Base-by-base conservation (phyloP, 1,140 invertebrate species). In the Euwallacea fornicatus region DNA sequence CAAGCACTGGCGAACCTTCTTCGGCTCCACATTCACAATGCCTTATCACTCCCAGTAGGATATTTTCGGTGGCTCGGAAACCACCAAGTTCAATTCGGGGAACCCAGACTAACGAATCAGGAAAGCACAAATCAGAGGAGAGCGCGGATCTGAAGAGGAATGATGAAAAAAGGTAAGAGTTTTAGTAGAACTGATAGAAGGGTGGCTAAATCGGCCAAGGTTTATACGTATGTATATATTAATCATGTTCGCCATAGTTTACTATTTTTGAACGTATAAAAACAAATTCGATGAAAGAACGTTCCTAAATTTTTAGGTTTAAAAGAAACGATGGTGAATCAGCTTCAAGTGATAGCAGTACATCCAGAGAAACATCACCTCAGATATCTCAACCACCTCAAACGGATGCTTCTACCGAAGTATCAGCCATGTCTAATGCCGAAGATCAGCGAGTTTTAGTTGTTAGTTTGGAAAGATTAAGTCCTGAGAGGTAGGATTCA, bases 1-100 rank as follows among this genome's bases (percentile, higher is more conserved):
- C 44, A 21, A 55, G 50, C 50, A 33, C n/a, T 54, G 16, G 42
- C 16, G 15, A 71, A 46, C 54, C 63, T 2, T 43, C 62, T 4
- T 65, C 69, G 59, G 66, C 43, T 3, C 70, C 67, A 6, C 62
- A 66, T 33, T 72, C 74, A 9, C 74, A 75, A 55, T 65, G 60
- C 50, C 59, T 77, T 7, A 69, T 77, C 7, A 75, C 74, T 42
- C 76, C 76, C 10, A 77, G 76, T 63, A 66, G 75, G 13, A 76
- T 77, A 54, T 72, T 77, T 63, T 72, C 75, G 11, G 72, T 76
- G 43, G 69, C 65, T 21, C 73, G 66, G 55, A 76, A 75, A 69
- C 75, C 75, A 6, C 69, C 69, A 15, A 75, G 69, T 62, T 63
- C 73, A n/a, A 78, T 73, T 16, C 53, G 73, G 21, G 69, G 73